Base-by-base conservation (phyloP, 2,797 vertebrate species). In the Sebastes itinus region DNA sequence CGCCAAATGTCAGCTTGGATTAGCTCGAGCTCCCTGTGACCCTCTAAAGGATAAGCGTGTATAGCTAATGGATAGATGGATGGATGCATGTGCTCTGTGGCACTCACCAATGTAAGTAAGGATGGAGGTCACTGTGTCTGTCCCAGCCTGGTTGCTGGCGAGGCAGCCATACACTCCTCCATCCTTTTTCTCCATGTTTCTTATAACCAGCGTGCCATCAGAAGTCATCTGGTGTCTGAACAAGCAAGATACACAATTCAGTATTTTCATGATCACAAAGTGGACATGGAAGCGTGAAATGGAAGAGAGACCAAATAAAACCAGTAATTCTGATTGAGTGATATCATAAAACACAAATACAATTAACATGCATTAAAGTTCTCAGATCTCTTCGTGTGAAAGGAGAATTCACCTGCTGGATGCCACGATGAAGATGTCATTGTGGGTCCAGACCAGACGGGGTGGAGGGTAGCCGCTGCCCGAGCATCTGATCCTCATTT, bases 81-180 rank as follows among this genome's bases (percentile, higher is more conserved):
- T 30, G 16, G 9, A 64, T 81, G 52, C 3, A 32, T 27, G 23
- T 59, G 23, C 23, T 46, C 14, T 52, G 52, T 70, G 33, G 2
- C 54, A 81, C 96, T 96, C 87, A 97, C 99, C 97, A 0, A 96
- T 95, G 32, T 98, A 99, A 5, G 88, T 96, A 46, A 99, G 95
- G 16, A 73, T 90, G 42, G 98, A 96, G 16, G 80, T 95, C 86
- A 96, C 91, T 23, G 95, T 91, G 83, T 97, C 95, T 13, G 96
- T 98, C 77, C 99, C 98, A 13, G 98, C 99, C 69, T 91, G 86
- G 81, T 98, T 99, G 94, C 96, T 98, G 78, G 97, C 98, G 85
- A 99, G 92, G 82, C 98, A 99, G 73, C 96, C 95, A 49, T 99
- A 99, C n/a, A 94, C 63, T n/a, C 99, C 99, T 82, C 94, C 96